A percentile compares a stretch with the other conserved stretches of the same genome.
phyloP scores from a whole-genome alignment of 1,140 invertebrate genomes.

The Leptonema lineaticorne region DNA sequence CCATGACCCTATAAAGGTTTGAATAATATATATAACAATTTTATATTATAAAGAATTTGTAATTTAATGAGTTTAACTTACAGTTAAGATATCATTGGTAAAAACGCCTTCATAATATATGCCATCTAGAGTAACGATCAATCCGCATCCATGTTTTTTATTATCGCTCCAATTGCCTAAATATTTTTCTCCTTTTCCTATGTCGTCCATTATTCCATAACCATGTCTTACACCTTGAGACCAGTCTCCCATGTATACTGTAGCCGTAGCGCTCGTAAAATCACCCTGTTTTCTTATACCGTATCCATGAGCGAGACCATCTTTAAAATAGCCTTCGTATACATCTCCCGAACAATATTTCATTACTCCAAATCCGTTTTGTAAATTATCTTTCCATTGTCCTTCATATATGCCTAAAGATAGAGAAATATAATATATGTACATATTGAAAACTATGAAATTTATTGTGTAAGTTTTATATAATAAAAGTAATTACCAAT shows the following conservation, averaged over 20 bases:
- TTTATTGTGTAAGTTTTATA: conserved; percentile 21
- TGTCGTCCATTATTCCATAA: conserved; percentile 86
- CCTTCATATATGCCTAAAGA: conserved; percentile 71
- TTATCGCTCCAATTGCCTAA: conserved; percentile 84
- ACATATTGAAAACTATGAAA: neutral
- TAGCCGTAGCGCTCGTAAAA: conserved; percentile 71
- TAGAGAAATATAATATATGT: neutral
- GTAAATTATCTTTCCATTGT: conserved; percentile 79
- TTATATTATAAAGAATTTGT: neutral
- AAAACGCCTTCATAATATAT: conserved; percentile 90
- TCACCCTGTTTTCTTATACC: conserved; percentile 79
- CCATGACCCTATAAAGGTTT: conserved; percentile 66
- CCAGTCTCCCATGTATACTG: conserved; percentile 87
- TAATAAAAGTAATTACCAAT: conserved; percentile 47
- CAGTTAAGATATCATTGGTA: conserved; percentile 71
- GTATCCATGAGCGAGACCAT: conserved; percentile 80
- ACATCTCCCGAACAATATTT: conserved; percentile 69
- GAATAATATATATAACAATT: neutral
- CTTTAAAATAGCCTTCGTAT: conserved; percentile 84
- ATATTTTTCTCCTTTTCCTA: conserved; percentile 84
- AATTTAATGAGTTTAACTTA: conserved; percentile 49
- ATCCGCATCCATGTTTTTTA: conserved; percentile 75
- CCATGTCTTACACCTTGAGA: conserved; percentile 71
- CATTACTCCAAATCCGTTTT: conserved; percentile 78
- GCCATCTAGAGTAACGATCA: conserved; percentile 84